phyloP scores from a whole-genome alignment of 2,113 vertebrate genomes.

The Triplophysa dalaica region DNA sequence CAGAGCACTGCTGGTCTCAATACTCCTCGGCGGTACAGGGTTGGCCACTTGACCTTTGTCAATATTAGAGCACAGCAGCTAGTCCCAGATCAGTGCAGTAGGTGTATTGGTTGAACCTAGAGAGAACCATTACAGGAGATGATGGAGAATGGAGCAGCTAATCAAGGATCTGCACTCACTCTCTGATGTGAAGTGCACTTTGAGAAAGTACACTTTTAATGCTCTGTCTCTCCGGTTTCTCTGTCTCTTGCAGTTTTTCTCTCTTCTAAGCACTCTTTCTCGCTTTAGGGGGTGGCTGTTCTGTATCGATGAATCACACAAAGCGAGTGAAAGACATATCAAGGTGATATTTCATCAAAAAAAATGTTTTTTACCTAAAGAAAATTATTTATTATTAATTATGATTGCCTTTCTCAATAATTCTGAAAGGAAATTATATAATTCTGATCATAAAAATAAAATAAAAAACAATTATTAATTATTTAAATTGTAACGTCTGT shows the following conservation, averaged over 20 bases:
- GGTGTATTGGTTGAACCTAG: conserved; percentile 13
- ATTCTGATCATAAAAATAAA: too few relatives aligned
- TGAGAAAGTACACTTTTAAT: neutral
- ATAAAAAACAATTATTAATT: too few relatives aligned
- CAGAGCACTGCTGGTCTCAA: conserved; percentile 1
- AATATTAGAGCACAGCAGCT: conserved; percentile 24
- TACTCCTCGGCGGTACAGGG: conserved; percentile 23
- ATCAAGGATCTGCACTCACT: conserved; percentile 27
- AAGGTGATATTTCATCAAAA: too few relatives aligned
- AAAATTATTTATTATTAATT: too few relatives aligned
- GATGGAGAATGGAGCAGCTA: neutral
- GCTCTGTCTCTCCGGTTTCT: neutral
- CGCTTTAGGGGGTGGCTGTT: too few relatives aligned
- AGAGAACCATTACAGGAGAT: neutral
- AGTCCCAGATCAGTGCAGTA: conserved; percentile 35
- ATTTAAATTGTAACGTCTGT: too few relatives aligned
- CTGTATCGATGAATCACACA: too few relatives aligned
- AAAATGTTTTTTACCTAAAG: too few relatives aligned
- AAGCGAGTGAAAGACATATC: too few relatives aligned
- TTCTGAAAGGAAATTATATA: too few relatives aligned
- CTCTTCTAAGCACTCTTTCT: neutral
- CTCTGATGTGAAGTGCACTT: neutral
- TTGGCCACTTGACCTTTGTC: conserved; percentile 28
- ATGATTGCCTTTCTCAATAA: too few relatives aligned
- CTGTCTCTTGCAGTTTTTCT: neutral